Percentiles rank a stretch among this genome's conserved stretches.
Conservation (phyloP, 2,888 invertebrate genomes). For the Mesorhabditis spiculigera region DNA sequence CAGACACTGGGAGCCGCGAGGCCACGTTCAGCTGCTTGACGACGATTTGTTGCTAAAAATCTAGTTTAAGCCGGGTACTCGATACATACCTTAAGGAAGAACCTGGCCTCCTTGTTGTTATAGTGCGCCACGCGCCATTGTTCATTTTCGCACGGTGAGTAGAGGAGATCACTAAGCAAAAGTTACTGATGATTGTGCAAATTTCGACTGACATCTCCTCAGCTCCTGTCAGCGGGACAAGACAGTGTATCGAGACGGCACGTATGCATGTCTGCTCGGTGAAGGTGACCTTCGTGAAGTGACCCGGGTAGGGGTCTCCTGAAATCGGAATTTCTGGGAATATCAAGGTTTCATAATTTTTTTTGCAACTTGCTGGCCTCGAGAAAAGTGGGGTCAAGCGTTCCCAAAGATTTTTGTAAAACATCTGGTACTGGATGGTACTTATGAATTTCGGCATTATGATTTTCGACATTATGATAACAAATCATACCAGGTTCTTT, state of each 20-base stretch:
- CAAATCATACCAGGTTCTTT: no score
- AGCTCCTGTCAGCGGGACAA: neutral
- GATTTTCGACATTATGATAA: no score
- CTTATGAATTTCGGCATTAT: no score
- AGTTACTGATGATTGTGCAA: neutral
- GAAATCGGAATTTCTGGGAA: neutral
- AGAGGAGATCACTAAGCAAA: neutral
- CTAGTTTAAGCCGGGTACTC: neutral
- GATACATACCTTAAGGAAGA: neutral
- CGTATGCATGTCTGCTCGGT: constrained; percentile 1
- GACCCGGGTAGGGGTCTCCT: neutral
- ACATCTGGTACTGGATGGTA: no score
- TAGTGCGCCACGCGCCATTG: neutral
- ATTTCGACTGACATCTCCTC: neutral
- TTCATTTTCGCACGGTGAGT: neutral
- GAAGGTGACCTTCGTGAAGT: neutral
- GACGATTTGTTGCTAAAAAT: neutral
- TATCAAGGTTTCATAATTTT: no score
- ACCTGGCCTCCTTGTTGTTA: constrained; percentile 1
- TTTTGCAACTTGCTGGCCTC: no score
- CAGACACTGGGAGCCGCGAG: neutral
- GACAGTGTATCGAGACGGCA: neutral
- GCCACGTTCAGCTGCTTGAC: neutral
- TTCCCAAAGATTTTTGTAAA: no score
- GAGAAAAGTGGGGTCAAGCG: no score